Base-by-base conservation (phyloP, 2,797 vertebrate genomes). In the Columba guinea region DNA sequence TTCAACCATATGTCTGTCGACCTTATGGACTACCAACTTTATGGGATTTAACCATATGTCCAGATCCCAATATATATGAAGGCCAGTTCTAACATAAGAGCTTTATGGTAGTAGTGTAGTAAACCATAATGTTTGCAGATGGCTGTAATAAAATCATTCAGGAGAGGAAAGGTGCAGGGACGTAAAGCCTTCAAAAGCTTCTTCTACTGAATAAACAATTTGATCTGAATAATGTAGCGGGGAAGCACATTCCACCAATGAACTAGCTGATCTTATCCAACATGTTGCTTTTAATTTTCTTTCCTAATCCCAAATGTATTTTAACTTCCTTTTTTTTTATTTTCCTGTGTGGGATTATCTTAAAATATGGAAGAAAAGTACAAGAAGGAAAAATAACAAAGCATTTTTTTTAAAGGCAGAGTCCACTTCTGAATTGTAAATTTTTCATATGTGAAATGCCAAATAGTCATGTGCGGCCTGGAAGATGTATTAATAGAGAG, bases 91-190 rank as follows among this genome's bases (percentile, higher is more conserved):
- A 97, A 98, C 96, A 97, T 96, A 98, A 97, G 97, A 97, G 91
- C 96, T 98, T 97, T 97, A 96, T 77, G 90, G 96, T 97, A 96
- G 97, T 95, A 97, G 74, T 92, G 93, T 97, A 97, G 97, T 97
- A 97, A 98, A 96, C 97, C 96, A 96, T 97, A 98, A 97, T 97
- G 97, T 97, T 97, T 98, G 96, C 96, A 97, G 97, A 98, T 97
- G 96, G 94, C 97, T 96, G 95, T 97, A 97, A 97, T 97, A 97
- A 98, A 97, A 97, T 95, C 96, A 97, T 97, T 97, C 97, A 97
- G 97, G 97, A 96, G 97, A 97, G 96, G 94, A 97, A 97, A 98
- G 96, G 96, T 97, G 95, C 84, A 94, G 92, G 94, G 84, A 96
- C 1, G n/a, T 95, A 97, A 96, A 97, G 96, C 96, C 95, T 97